Evolutionary conservation across 2,797 vertebrate genomes (phyloP), one percentile per base, ranked within the genome.

Genomic region (Odontamblyopus lacepedii): DNA sequence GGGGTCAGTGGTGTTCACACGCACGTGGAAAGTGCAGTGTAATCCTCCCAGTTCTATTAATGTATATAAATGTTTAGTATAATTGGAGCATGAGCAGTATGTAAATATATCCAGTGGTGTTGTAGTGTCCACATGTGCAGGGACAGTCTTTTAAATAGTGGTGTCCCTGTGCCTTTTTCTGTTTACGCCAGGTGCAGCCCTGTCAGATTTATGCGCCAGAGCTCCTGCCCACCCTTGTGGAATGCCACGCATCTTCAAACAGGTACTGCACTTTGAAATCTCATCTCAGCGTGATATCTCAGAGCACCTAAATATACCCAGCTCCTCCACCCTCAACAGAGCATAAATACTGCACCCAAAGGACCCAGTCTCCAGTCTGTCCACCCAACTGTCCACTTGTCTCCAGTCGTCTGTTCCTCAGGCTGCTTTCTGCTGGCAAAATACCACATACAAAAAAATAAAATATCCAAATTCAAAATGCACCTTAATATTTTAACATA

Each of bases 191-290:
- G 92, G 88, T 92, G 91, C 89, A 87, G 81, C 83, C 76, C 80
- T 76, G 79, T 81, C 82, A 90, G 91, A 93, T 93, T 93, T 93
- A 93, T 89, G 80, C 85, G 81, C 80, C 71, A 83, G 83, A 88
- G 88, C 85, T 85, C 78, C 85, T 89, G 82, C 83, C 89, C 86
- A 87, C 89, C 88, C 89, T 86, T 87, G 80, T 92, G 90, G 90
- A 92, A 93, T 93, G 90, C 87, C 83, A 89, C 91, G 92, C 91
- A 91, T 93, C 89, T 92, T 92, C 89, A 92, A 93, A 92, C 91
- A 93, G 91, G 93, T 93, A 93, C 90, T 88, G 85, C 87, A 89
- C 90, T 91, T 93, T 92, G 92, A 94, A 92, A 93, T 92, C 86
- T 89, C 91, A 91, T 92, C 90, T 91, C 77, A 65, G 67, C 84